A percentile compares a stretch with the other conserved stretches of the same genome.
Conservation (phyloP, 2,797 vertebrate genomes). For the Loriculus beryllinus region DNA sequence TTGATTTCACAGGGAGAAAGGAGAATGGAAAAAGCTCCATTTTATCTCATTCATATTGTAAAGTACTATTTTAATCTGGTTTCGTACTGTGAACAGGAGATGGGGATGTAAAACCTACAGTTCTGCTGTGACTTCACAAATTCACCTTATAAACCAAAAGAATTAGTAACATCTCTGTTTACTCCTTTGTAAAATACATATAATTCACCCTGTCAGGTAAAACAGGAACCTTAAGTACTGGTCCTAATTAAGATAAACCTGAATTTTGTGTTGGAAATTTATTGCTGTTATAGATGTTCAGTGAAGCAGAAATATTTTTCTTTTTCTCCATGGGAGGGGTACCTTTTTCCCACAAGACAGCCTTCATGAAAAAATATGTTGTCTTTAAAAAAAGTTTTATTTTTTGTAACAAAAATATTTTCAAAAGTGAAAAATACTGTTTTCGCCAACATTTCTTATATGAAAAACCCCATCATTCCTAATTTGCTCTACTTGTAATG, state of each 20-base stretch:
- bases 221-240: neutral
- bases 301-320: neutral
- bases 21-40: neutral
- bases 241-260: neutral
- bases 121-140: neutral
- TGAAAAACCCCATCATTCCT: neutral
- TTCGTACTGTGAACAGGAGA: neutral
- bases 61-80: neutral
- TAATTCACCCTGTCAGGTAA: neutral
- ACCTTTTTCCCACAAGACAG: neutral
- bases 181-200: neutral
- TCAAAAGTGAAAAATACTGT: neutral
- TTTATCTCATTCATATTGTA: neutral
- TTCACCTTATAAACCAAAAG: neutral
- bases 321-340: neutral
- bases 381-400: neutral
- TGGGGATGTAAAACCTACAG: neutral
- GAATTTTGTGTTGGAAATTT: neutral
- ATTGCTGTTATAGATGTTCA: neutral
- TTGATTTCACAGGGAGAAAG: neutral
- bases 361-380: neutral
- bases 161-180: neutral
- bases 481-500: neutral
- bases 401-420: neutral
- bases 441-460: neutral